Evolutionary conservation across 2,797 vertebrate species (phyloP), one percentile per base, ranked within the genome.

Genomic region (Melanotaenia maccullochi): DNA sequence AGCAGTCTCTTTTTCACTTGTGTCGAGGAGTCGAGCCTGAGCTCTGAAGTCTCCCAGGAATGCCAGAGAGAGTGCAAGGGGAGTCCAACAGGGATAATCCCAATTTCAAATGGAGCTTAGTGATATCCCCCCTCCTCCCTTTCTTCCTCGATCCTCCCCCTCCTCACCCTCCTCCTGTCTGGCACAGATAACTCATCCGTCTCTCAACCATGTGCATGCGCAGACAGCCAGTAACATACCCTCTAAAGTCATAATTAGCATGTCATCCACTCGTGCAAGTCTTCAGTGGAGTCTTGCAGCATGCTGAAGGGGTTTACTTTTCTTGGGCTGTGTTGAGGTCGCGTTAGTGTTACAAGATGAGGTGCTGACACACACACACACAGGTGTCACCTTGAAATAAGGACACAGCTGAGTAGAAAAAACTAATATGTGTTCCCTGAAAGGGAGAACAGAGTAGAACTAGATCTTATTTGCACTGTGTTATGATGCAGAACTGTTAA

Each of bases 61-160:
- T 85, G 87, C 83, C 82, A 63, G 84, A 65, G 65, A 84, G 76
- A 75, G 75, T 66, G 81, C 25, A 63, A 60, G 81, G 80, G 85
- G 90, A 90, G 85, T 91, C 88, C 87, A 65, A 72, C 25, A 74
- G 82, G 83, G 88, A 92, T 93, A 91, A 93, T 92, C 91, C 90
- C 87, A 91, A 91, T 90, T 92, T 90, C 88, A 90, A 93, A 93
- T 88, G 90, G 90, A 90, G 91, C 87, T 92, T 91, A 91, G 85
- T 81, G 87, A 79, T 84, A 92, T 73, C 83, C 89, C 84, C 85
- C 83, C 64, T 22, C 75, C 69, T 73, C 73, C 55, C 47, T 69
- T 78, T 85, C 71, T 86, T 78, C 69, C 76, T 66, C 79, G 66
- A 35, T 20, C 58, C 35, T 49, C 60, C 44, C 24, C 71, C 40